These are phyloP conservation scores for Uloborus diversus DNA, from an alignment of 1,140 invertebrate species.

Conservation along the genomic window DNA sequence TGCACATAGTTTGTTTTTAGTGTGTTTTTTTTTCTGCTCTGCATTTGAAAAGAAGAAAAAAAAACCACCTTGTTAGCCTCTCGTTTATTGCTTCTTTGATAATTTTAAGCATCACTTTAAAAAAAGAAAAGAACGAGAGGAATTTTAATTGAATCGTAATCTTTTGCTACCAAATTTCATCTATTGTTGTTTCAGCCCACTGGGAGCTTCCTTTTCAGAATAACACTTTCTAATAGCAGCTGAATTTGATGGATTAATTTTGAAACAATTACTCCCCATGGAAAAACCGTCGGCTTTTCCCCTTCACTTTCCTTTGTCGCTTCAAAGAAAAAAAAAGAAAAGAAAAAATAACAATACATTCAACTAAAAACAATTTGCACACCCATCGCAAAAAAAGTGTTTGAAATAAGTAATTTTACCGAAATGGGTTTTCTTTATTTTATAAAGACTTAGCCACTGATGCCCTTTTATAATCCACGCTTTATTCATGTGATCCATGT, in stretches of 20 bases:
- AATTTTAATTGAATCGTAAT: constrained; percentile 1
- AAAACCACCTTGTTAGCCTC: too few relatives aligned
- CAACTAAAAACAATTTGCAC: constrained; percentile 46
- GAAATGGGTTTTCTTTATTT: constrained; percentile 30
- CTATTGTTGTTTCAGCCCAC: too few relatives aligned
- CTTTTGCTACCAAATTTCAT: too few relatives aligned
- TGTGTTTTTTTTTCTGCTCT: not conserved
- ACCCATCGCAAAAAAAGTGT: constrained; percentile 2
- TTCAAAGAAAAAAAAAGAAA: constrained; percentile 2
- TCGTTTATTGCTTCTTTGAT: not conserved
- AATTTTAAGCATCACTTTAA: not conserved
- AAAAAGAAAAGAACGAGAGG: not conserved
- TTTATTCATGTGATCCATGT: constrained; percentile 29
- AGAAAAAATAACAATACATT: constrained; percentile 22
- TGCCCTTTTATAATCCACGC: constrained; percentile 26
- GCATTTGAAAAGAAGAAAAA: not conserved
- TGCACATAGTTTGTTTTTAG: not conserved
- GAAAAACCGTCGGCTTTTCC: constrained; percentile 12
- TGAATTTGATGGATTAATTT: constrained; percentile 54
- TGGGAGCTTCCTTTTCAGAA: not conserved
- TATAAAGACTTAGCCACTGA: not conserved
- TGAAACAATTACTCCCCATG: constrained; percentile 25
- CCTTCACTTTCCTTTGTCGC: not conserved
- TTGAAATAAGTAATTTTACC: constrained; percentile 37
- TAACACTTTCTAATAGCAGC: constrained; percentile 21